Evolutionary conservation across 23 tunicate genomes (phyloP), one percentile per base, ranked within the genome.

Genomic region (Aplidium turbinatum): DNA sequence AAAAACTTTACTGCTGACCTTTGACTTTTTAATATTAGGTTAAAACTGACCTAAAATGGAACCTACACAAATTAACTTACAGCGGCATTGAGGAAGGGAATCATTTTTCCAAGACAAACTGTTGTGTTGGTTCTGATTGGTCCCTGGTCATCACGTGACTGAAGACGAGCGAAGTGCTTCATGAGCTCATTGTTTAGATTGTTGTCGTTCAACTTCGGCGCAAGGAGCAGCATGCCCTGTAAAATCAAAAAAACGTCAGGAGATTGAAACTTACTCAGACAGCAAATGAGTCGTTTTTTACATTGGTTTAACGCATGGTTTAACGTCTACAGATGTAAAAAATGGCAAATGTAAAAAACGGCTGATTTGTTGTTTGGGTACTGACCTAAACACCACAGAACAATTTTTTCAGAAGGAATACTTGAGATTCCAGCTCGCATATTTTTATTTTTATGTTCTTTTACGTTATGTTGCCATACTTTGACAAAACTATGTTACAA

Each of bases 121-220:
- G 99, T 95, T 4, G 99, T 95, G 71, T 95, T 95, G 30, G 99
- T 95, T 83, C 99, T 84, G 79, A 95, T 95, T 66, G 99, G 99
- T 40, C 99, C 99, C 69, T 95, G 99, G 55, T 95, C 99, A 35
- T 95, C 99, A 33, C 92, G 86, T 31, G 99, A 85, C 61, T 95
- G 99, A 38, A 95, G 50, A 3, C 96, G 86, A 11, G 99, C 99
- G 52, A 95, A 95, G 40, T 95, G 99, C 66, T 90, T 95, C 99
- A 95, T 95, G 20, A 95, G 70, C 73, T 95, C 95, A 36, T 80
- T 81, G 86, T 95, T 95, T 18, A 95, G 58, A 67, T 95, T 95
- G 65, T 83, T 85, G 64, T 95, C 99, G 70, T 89, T 90, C 18
- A 95, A 72, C 31, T 95, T 95, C 19, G 95, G 87, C 0, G 99